Base-by-base conservation (phyloP, 1,140 invertebrate genomes). In the Saccostrea cuccullata region DNA sequence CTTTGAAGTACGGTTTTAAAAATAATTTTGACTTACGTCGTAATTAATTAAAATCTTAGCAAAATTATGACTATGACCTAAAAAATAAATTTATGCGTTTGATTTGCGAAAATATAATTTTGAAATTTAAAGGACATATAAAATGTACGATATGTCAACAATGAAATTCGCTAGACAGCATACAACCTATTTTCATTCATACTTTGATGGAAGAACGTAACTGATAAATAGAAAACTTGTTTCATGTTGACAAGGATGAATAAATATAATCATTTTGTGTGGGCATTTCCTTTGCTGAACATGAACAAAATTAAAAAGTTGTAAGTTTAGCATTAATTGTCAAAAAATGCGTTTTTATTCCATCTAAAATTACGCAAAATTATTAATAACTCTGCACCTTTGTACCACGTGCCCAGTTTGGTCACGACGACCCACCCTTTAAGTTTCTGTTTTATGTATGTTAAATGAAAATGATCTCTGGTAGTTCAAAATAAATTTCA, bases 221-320 rank as follows among this genome's bases (percentile, higher is more conserved):
- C 6, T 47, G 47, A 47, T 47, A 47, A 64, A 64, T 64, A n/a
- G 58, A 64, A 20, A 64, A 64, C 17, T 20, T 20, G 58, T 64
- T 20, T 20, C 17, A 64, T 13, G 23, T 13, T 26, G 26, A 73
- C 26, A 73, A 36, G 26, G 23, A 73, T 73, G 67, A 26, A 73
- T 70, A 26, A 30, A 30, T 73, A 30, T 36, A 15, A 73, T 36
- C 12, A 11, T 73, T 36, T 30, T 26, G 23, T 73, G 70, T 73
- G 70, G 26, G 70, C 70, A 73, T 73, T 73, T 73, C 70, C 70
- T 73, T 73, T 73, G 70, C 30, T 26, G 11, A 30, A 73, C 70
- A 73, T 73, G 70, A 12, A 73, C 23, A 30, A 23, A 73, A 73
- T 30, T 73, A 73, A 13, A 73, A 30, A 30, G 70, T 73, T 73